A percentile compares a stretch with the other conserved stretches of the same genome.
These are phyloP conservation scores for Chelonus insularis DNA, from an alignment of 1,140 invertebrate species.

Conservation along the genomic window DNA sequence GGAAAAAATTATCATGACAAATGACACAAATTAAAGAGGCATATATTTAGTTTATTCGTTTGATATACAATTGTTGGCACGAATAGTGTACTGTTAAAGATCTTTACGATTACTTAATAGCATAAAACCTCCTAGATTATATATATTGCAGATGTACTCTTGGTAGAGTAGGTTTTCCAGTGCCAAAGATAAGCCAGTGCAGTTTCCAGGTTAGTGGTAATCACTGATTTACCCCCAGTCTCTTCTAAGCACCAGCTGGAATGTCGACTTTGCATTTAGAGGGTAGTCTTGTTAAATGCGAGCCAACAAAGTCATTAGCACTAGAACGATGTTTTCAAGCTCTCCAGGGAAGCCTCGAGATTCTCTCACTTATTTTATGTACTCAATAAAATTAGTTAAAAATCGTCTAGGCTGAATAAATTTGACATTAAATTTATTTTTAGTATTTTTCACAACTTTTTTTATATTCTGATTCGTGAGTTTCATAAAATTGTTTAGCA, in stretches of 20 bases:
- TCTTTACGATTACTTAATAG: background rate
- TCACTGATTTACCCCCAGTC: slow-evolving; percentile 22
- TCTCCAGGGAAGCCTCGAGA: background rate
- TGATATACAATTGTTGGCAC: slow-evolving; percentile 6
- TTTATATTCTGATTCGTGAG: too few relatives aligned
- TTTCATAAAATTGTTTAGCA: too few relatives aligned
- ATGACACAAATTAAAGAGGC: background rate
- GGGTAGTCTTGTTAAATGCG: slow-evolving; percentile 49
- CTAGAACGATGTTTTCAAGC: slow-evolving; percentile 38
- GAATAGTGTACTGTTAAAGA: background rate
- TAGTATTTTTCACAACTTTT: too few relatives aligned
- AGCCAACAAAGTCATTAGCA: slow-evolving; percentile 50
- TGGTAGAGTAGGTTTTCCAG: background rate
- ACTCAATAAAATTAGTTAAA: background rate
- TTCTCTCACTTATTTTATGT: background rate
- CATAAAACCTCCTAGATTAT: background rate
- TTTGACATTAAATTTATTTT: too few relatives aligned
- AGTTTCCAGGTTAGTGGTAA: slow-evolving; percentile 3
- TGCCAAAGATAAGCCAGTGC: slow-evolving; percentile 3
- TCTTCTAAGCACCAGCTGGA: slow-evolving; percentile 24
- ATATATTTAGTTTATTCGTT: background rate
- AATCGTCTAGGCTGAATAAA: too few relatives aligned
- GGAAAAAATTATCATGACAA: too few relatives aligned
- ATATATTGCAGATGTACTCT: background rate
- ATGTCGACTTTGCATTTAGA: slow-evolving; percentile 38